Conservation (phyloP, 2,888 invertebrate species). For the Endotricha flammealis region DNA sequence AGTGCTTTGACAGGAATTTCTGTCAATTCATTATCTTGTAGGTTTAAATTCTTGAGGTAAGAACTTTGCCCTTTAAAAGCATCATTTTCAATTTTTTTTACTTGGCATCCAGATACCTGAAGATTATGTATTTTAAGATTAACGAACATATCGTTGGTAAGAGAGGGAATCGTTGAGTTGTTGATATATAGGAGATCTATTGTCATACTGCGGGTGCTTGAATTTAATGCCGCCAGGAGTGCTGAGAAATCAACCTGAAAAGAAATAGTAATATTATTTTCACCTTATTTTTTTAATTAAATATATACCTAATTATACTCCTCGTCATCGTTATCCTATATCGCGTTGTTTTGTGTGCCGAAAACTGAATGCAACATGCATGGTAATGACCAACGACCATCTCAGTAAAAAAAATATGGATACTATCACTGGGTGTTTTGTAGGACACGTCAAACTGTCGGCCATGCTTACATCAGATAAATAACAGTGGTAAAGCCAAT, state of each 20-base stretch:
- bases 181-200: conserved; percentile 93
- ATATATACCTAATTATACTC: no score
- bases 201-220: conserved; percentile 81
- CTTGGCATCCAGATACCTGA: conserved; percentile 90
- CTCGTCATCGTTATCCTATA: no score
- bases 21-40: conserved; percentile 88
- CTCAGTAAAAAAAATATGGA: no score
- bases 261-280: no score
- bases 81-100: conserved; percentile 82
- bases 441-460: no score
- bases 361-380: no score
- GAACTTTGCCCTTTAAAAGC: conserved; percentile 91
- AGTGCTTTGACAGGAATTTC: conserved; percentile 88
- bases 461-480: no score
- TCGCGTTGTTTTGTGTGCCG: no score
- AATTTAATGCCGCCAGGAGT: conserved; percentile 85
- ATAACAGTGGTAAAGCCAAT: no score
- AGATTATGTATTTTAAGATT: conserved; percentile 87
- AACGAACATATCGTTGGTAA: conserved; percentile 83
- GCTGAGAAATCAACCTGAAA: conserved; percentile 85
- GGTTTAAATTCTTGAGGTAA: conserved; percentile 88
- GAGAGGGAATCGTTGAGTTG: conserved; percentile 86
- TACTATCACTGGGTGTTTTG: no score
- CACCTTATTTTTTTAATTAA: no score
- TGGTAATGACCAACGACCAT: no score